phyloP scores from a whole-genome alignment of 2,888 invertebrate genomes.

The Lithophane ornitopus region DNA sequence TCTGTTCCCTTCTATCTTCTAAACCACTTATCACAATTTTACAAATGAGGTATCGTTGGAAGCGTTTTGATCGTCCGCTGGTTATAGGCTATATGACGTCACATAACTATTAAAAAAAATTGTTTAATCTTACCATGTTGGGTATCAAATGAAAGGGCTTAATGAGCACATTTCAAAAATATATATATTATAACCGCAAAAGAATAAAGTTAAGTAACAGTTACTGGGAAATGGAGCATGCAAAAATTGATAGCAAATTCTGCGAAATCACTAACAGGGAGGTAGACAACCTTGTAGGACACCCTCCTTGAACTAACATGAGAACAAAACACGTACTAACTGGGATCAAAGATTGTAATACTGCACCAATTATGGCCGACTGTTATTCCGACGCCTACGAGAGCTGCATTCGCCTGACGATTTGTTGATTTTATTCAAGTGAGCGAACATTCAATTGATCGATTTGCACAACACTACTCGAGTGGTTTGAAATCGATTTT shows the following conservation, averaged over 20 bases:
- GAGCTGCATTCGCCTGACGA: constrained; percentile 33
- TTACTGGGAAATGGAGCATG: neutral
- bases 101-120: no score
- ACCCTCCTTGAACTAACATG: constrained; percentile 40
- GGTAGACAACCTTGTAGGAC: constrained; percentile 21
- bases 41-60: no score
- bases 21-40: no score
- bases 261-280: neutral
- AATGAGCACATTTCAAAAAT: no score
- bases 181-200: no score
- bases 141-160: no score
- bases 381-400: constrained; percentile 40
- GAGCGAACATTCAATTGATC: constrained; percentile 13
- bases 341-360: constrained; percentile 48
- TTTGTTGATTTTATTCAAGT: constrained; percentile 23
- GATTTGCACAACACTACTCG: neutral
- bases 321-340: constrained; percentile 38
- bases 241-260: neutral
- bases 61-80: no score
- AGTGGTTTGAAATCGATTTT: neutral
- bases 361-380: constrained; percentile 54
- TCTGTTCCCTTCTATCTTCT: no score
- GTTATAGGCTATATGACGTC: no score
- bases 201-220: no score
- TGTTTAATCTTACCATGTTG: no score